These are phyloP conservation scores for Drosophila orosa DNA, from an alignment of 1,140 invertebrate genomes.

Conservation along the genomic window DNA sequence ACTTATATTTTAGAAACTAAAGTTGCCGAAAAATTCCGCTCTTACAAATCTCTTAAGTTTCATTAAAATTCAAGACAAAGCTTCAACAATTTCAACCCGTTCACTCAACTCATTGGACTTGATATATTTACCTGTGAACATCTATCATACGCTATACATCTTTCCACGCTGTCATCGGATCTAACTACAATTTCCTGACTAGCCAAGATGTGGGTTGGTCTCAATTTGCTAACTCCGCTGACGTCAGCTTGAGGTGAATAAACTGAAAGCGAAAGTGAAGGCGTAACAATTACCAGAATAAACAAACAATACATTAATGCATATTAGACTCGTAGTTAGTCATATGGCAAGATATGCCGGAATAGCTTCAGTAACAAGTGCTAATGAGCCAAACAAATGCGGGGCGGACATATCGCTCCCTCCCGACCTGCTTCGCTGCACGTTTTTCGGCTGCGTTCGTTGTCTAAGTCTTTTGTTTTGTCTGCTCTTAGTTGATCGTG, in stretches of 20 bases:
- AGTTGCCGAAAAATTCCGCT: background rate
- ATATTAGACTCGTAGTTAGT: slow-evolving; percentile 20
- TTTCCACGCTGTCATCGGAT: slow-evolving; percentile 19
- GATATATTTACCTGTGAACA: background rate
- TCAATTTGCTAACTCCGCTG: slow-evolving; percentile 34
- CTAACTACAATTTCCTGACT: slow-evolving; percentile 60
- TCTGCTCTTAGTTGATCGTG: slow-evolving; percentile 5
- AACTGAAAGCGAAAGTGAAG: slow-evolving; percentile 74
- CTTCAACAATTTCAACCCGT: background rate
- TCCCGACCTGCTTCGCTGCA: slow-evolving; percentile 65
- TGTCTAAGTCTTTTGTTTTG: slow-evolving; percentile 71
- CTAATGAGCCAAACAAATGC: slow-evolving; percentile 64
- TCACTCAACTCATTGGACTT: slow-evolving; percentile 1
- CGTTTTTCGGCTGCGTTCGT: slow-evolving; percentile 63
- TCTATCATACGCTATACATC: slow-evolving; percentile 7
- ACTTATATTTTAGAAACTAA: background rate
- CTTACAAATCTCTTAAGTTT: background rate
- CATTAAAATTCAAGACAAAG: background rate
- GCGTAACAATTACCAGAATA: slow-evolving; percentile 47
- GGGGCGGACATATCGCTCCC: slow-evolving; percentile 29
- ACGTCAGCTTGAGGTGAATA: slow-evolving; percentile 69
- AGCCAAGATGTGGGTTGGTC: slow-evolving; percentile 43
- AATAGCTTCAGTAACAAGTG: slow-evolving; percentile 51
- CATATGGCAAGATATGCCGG: slow-evolving; percentile 30
- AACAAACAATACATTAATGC: slow-evolving; percentile 16